These are phyloP conservation scores for Oryzias celebensis DNA, from an alignment of 2,113 vertebrate species.

Conservation along the genomic window DNA sequence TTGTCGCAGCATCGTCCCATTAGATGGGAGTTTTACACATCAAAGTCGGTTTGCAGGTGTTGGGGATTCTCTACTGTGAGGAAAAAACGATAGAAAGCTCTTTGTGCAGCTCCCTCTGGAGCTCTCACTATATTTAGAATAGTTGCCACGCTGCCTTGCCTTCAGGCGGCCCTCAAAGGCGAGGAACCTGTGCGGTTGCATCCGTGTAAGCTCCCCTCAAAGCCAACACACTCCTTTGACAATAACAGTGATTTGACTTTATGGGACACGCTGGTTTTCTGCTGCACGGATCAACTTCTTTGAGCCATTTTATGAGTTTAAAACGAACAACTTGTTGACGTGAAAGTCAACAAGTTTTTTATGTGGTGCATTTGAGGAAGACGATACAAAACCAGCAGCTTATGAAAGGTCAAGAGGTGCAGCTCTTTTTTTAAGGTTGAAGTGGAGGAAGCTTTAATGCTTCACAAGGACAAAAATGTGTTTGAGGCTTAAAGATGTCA, in stretches of 20 bases:
- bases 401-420: no score
- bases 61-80: conserved; percentile 9
- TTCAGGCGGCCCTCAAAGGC: conserved; percentile 2
- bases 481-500: no score
- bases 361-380: no score
- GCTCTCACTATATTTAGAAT: conserved; percentile 16
- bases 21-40: conserved; percentile 18
- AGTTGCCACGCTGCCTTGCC: conserved; percentile 2
- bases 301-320: neutral
- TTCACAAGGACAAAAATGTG: no score
- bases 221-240: conserved; percentile 1
- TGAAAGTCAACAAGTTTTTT: no score
- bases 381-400: no score
- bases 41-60: conserved; percentile 30
- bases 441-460: no score
- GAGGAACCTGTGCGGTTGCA: neutral
- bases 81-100: neutral
- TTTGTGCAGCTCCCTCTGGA: conserved; percentile 16
- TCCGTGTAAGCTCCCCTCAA: conserved; percentile 6
- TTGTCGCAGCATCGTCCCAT: neutral
- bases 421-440: no score
- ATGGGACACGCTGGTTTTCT: neutral
- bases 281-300: neutral
- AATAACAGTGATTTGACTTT: neutral
- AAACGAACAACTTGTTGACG: no score